phyloP scores from a whole-genome alignment of 2,888 invertebrate genomes.

The Hipparchia sbordonii region DNA sequence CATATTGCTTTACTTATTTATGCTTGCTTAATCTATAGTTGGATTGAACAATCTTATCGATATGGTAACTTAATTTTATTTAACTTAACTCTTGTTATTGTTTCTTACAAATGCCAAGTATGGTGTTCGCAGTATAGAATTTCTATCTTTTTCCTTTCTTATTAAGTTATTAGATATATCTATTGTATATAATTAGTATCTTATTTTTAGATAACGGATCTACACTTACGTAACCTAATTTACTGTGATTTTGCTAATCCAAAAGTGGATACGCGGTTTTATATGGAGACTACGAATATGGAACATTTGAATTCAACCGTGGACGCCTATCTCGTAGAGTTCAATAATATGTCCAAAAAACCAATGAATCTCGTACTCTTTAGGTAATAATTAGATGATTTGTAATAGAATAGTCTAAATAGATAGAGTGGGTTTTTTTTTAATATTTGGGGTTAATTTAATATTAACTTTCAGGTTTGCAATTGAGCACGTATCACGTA shows the following conservation, averaged over 20 bases:
- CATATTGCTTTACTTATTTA: too few species aligned
- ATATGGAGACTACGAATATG: conserved; percentile 93
- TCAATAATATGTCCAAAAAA: conserved; percentile 97
- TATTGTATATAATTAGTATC: neutral
- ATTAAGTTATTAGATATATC: too few species aligned
- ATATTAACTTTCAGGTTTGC: conserved; percentile 87
- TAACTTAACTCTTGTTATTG: too few species aligned
- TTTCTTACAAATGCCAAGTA: too few species aligned
- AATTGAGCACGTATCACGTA: conserved; percentile 95
- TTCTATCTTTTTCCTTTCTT: neutral
- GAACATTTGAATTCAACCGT: conserved; percentile 91
- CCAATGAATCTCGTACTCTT: conserved; percentile 97
- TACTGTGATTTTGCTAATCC: conserved; percentile 98
- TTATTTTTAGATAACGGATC: conserved; percentile 86
- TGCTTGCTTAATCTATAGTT: too few species aligned
- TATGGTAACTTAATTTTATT: too few species aligned
- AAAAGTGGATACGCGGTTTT: conserved; percentile 93
- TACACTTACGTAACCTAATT: conserved; percentile 91
- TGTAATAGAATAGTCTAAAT: neutral
- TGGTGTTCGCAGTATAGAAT: too few species aligned
- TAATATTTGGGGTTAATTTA: neutral
- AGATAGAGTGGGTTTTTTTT: too few species aligned
- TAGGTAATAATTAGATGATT: conserved; percentile 75
- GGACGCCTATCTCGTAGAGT: conserved; percentile 94
- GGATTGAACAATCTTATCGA: too few species aligned